Conservation (phyloP, 1,140 invertebrate genomes). For the Choristoneura fumiferana region DNA sequence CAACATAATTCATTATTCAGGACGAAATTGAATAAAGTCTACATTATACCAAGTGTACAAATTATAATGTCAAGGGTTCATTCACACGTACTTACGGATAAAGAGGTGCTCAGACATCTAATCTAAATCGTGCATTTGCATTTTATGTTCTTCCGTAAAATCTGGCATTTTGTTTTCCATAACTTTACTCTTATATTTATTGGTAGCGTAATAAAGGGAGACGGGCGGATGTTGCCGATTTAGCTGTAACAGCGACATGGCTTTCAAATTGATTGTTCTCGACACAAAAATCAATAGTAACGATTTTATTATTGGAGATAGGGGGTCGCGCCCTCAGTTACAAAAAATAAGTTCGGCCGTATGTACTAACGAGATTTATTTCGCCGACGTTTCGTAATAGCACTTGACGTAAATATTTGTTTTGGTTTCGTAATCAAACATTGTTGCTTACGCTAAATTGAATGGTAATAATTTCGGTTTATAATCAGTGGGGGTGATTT, state of each 20-base stretch:
- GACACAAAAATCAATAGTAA: slow-evolving; percentile 70
- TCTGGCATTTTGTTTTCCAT: slow-evolving; percentile 3
- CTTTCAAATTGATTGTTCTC: slow-evolving; percentile 67
- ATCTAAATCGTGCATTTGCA: too few species aligned
- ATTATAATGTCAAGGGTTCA: too few species aligned
- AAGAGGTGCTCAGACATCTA: too few species aligned
- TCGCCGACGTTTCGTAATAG: not conserved
- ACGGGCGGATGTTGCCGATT: slow-evolving; percentile 67
- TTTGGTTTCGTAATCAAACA: too few species aligned
- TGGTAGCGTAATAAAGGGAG: slow-evolving; percentile 22
- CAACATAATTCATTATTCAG: too few species aligned
- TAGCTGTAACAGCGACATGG: slow-evolving; percentile 54
- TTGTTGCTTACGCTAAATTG: too few species aligned
- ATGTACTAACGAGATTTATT: slow-evolving; percentile 10
- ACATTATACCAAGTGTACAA: too few species aligned
- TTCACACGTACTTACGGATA: too few species aligned
- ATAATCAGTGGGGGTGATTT: too few species aligned
- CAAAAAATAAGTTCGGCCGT: not conserved
- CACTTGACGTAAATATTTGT: too few species aligned
- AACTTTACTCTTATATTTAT: not conserved
- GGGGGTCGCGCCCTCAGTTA: slow-evolving; percentile 8
- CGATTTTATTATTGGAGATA: slow-evolving; percentile 54
- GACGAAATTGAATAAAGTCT: too few species aligned
- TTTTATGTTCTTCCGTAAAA: not conserved
- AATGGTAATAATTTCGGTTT: too few species aligned